Percentiles rank a stretch among this genome's conserved stretches.
Conservation (phyloP, 2,113 vertebrate genomes). For the Tinamus guttatus region DNA sequence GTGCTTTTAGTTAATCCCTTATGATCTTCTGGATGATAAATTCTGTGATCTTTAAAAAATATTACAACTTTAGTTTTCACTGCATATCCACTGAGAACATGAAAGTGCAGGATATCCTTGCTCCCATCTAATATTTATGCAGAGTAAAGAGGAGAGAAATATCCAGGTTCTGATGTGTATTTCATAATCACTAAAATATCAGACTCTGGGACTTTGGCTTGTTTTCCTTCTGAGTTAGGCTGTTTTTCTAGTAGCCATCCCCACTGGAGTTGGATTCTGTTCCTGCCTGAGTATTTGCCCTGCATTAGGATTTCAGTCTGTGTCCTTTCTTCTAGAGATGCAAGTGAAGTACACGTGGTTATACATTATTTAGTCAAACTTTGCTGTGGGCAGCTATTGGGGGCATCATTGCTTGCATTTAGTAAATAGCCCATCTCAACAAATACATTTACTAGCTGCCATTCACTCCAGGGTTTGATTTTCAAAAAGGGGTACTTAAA, state of each 20-base stretch:
- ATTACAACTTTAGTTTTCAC: neutral
- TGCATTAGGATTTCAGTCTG: neutral
- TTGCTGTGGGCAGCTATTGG: neutral
- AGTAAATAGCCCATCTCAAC: neutral
- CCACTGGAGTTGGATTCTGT: neutral
- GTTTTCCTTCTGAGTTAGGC: neutral
- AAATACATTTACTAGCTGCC: neutral
- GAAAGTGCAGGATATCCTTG: neutral
- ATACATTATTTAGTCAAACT: neutral
- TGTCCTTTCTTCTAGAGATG: neutral
- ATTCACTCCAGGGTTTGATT: neutral
- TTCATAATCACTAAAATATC: neutral
- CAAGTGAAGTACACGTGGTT: neutral
- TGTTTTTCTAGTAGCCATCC: neutral
- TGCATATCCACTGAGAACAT: neutral
- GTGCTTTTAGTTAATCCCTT: neutral
- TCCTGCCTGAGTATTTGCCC: neutral
- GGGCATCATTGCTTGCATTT: neutral
- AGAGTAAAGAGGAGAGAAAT: neutral
- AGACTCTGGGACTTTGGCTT: neutral
- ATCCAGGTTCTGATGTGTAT: neutral
- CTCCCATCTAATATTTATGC: neutral
- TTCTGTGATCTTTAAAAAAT: neutral
- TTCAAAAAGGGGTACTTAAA: neutral
- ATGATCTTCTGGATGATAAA: neutral